Conservation (phyloP, 1,140 invertebrate species). For the Littorina saxatilis region DNA sequence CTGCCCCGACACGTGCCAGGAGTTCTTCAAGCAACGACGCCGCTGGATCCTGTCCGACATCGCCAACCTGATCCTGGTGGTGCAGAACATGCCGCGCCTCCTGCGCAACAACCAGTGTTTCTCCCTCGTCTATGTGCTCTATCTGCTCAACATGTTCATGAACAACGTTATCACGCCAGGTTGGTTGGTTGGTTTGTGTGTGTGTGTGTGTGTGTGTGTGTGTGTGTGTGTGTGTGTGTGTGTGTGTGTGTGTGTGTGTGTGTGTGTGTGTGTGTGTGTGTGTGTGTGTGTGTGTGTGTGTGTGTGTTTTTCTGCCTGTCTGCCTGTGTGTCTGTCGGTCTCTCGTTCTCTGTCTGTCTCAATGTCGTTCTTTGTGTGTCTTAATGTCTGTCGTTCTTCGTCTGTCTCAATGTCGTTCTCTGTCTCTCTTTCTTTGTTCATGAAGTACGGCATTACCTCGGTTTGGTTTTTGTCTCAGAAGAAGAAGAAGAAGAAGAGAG, state of each 20-base stretch:
- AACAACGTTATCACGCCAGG: slow-evolving; percentile 59
- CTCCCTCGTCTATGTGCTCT: slow-evolving; percentile 77
- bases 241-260: too few relatives aligned
- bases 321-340: neutral
- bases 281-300: neutral
- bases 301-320: neutral
- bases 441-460: too few relatives aligned
- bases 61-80: slow-evolving; percentile 80
- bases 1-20: slow-evolving; percentile 57
- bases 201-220: neutral
- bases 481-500: too few relatives aligned
- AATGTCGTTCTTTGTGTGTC: too few relatives aligned
- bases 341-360: too few relatives aligned
- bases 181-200: neutral
- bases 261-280: too few relatives aligned
- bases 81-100: slow-evolving; percentile 77
- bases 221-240: neutral
- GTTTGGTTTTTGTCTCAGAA: too few relatives aligned
- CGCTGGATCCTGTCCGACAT: slow-evolving; percentile 82
- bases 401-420: too few relatives aligned
- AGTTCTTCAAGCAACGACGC: slow-evolving; percentile 56
- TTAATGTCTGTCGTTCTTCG: too few relatives aligned
- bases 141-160: slow-evolving; percentile 66
- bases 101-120: slow-evolving; percentile 79
- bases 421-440: too few relatives aligned